These are phyloP conservation scores for Halocynthia roretzi DNA, from an alignment of 23 tunicate genomes.

Conservation along the genomic window DNA sequence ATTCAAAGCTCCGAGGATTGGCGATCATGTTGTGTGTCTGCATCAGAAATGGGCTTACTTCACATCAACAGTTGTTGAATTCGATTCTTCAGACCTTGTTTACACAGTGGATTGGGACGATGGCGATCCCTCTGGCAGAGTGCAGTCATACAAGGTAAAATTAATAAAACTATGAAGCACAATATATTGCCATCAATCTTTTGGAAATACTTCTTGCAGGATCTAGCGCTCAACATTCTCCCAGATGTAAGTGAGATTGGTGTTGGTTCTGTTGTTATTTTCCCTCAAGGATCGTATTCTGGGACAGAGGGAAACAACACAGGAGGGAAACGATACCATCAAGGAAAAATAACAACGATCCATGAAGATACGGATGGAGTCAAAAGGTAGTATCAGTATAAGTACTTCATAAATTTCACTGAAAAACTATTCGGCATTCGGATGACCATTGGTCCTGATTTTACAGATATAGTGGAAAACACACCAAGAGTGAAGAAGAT, in stretches of 20 bases:
- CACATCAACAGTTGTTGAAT: conserved; percentile 62
- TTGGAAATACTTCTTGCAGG: conserved; percentile 30
- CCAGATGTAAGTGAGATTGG: conserved; percentile 47
- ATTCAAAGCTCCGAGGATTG: conserved; percentile 69
- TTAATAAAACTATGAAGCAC: not conserved
- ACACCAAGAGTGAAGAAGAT: conserved; percentile 62
- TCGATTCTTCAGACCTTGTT: conserved; percentile 30
- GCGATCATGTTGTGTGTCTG: conserved; percentile 83
- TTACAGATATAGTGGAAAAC: conserved; percentile 65
- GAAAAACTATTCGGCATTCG: not conserved
- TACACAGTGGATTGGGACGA: conserved; percentile 93
- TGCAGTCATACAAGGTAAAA: conserved; percentile 66
- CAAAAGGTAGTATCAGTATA: conserved; percentile 31
- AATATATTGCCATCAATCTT: not conserved
- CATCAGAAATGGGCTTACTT: conserved; percentile 83
- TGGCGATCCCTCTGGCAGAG: conserved; percentile 64
- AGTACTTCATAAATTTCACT: not conserved
- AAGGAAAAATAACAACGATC: conserved; percentile 66
- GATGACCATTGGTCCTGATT: not conserved
- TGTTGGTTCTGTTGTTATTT: conserved; percentile 60
- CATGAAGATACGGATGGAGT: conserved; percentile 33
- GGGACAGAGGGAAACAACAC: conserved; percentile 78
- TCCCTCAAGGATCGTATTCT: conserved; percentile 65
- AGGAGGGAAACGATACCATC: conserved; percentile 81
- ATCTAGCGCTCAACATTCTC: conserved; percentile 57